Percentiles rank a stretch among this genome's conserved stretches.
Evolutionary conservation across 1,140 invertebrate species (phyloP).

Genomic region (Pseudomyrmex pallidus): DNA sequence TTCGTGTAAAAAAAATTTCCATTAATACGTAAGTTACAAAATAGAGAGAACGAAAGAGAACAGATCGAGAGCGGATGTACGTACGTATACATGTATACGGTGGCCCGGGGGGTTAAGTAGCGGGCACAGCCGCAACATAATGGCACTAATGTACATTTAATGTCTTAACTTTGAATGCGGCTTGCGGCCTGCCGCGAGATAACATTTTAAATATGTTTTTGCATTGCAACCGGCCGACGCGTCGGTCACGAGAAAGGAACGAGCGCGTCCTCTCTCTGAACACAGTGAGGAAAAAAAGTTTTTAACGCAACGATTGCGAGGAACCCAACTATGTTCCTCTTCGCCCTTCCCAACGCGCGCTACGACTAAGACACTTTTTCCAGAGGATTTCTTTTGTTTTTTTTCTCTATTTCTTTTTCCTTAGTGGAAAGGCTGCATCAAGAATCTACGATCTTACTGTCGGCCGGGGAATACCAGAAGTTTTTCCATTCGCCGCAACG

Average conservation of each 20-base stretch:
- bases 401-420: conserved; percentile 58
- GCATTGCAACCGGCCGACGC: conserved; percentile 66
- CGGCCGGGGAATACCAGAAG: conserved; percentile 71
- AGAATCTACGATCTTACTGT: conserved; percentile 69
- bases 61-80: neutral
- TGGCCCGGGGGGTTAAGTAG: conserved; percentile 38
- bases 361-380: conserved; percentile 57
- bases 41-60: neutral
- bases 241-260: conserved; percentile 3
- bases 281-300: conserved; percentile 59
- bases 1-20: neutral
- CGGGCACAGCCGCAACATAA: conserved; percentile 35
- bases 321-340: conserved; percentile 42
- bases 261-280: neutral
- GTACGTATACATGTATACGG: neutral
- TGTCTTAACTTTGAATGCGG: conserved; percentile 84
- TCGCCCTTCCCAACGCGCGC: conserved; percentile 28
- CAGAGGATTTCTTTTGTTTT: conserved; percentile 62
- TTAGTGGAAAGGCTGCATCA: conserved; percentile 66
- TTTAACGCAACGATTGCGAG: conserved; percentile 56
- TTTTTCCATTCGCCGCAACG: conserved; percentile 73
- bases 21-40: conserved; percentile 24
- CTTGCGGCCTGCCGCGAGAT: conserved; percentile 71
- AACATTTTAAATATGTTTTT: conserved; percentile 84
- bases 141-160: conserved; percentile 83